Conservation (phyloP, 2,888 invertebrate species). For the Panzeria rudis region DNA sequence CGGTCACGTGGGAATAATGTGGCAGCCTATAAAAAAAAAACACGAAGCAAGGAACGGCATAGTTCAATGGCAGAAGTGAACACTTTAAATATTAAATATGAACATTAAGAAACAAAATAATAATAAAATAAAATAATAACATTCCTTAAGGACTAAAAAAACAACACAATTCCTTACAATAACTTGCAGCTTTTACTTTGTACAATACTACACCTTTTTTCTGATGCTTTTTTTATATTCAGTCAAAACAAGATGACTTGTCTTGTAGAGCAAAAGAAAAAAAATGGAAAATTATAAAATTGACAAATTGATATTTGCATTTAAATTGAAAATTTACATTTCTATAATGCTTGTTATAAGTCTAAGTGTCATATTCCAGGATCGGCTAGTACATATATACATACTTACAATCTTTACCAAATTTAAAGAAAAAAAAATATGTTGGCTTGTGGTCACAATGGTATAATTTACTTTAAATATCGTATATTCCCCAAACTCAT, state of each 20-base stretch:
- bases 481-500: conserved; percentile 67
- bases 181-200: conserved; percentile 31
- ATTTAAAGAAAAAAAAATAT: not conserved
- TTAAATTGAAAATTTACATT: conserved; percentile 84
- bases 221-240: not conserved
- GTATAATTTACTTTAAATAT: conserved; percentile 83
- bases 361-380: conserved; percentile 41
- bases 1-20: conserved; percentile 75
- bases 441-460: conserved; percentile 79
- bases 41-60: not conserved
- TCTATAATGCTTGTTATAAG: conserved; percentile 75
- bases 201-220: conserved; percentile 30
- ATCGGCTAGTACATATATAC: not conserved
- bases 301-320: conserved; percentile 84
- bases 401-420: not conserved
- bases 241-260: not conserved
- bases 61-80: conserved; percentile 54
- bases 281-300: conserved; percentile 75
- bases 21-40: conserved; percentile 51
- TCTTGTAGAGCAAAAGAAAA: not conserved
- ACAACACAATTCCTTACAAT: not conserved
- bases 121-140: conserved; percentile 70
- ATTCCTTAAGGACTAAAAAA: conserved; percentile 70
- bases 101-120: conserved; percentile 56
- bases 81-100: conserved; percentile 72